These are phyloP conservation scores for Drosophila suzukii DNA, from an alignment of 1,140 invertebrate species.

Conservation along the genomic window DNA sequence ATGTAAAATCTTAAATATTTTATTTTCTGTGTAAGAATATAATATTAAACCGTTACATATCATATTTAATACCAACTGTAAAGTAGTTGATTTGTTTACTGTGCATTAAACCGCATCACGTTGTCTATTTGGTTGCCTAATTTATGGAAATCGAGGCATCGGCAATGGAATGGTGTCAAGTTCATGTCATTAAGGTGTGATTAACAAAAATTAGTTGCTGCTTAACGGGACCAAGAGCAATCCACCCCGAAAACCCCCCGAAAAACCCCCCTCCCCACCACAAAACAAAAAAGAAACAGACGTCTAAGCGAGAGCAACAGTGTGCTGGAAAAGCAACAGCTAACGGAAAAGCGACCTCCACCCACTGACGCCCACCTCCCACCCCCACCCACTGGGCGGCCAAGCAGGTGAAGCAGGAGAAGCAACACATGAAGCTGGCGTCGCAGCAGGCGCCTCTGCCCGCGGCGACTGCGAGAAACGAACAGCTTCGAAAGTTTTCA, in stretches of 20 bases:
- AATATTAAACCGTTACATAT: too few species aligned
- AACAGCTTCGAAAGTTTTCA: conserved; percentile 43
- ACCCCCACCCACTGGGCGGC: conserved; percentile 2
- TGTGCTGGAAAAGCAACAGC: conserved; percentile 51
- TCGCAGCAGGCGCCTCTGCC: conserved; percentile 20
- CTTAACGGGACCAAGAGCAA: conserved; percentile 48
- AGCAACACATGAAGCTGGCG: conserved; percentile 70
- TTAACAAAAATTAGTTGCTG: conserved; percentile 82
- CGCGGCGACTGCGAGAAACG: conserved; percentile 17
- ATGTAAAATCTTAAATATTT: too few species aligned
- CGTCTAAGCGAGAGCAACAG: conserved; percentile 52
- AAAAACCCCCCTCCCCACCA: not conserved
- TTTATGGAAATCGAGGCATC: conserved; percentile 61
- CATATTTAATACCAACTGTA: too few species aligned
- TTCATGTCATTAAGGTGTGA: conserved; percentile 81
- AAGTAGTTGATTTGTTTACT: not conserved
- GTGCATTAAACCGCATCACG: conserved; percentile 18
- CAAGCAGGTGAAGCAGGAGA: conserved; percentile 54
- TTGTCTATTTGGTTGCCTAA: conserved; percentile 55
- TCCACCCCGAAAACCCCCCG: not conserved
- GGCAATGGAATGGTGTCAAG: conserved; percentile 68
- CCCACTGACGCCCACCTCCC: not conserved
- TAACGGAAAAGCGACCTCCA: not conserved
- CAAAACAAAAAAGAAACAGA: conserved; percentile 3
- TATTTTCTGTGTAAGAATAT: too few species aligned